Evolutionary conservation across 1,140 invertebrate species (phyloP).

Genomic region (Drosophila malerkotliana): DNA sequence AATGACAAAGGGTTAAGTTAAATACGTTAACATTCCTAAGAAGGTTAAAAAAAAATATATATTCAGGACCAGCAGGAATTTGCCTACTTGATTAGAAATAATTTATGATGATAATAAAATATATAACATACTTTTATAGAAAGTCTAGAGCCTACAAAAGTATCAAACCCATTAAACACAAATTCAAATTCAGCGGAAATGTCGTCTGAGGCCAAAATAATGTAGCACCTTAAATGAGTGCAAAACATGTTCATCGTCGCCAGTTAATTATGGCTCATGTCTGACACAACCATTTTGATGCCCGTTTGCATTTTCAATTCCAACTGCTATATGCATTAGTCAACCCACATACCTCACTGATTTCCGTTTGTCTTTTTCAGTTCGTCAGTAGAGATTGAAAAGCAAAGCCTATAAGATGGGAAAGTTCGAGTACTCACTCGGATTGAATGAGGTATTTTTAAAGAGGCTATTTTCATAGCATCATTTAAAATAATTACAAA

Average conservation of each 20-base stretch:
- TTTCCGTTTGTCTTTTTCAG: constrained; percentile 32
- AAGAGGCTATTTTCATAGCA: neutral
- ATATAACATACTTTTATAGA: no score
- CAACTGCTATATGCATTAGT: constrained; percentile 16
- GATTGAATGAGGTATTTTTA: constrained; percentile 85
- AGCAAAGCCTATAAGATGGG: constrained; percentile 68
- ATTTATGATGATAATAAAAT: no score
- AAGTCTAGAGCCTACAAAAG: constrained; percentile 7
- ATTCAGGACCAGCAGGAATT: no score
- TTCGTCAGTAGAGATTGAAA: constrained; percentile 28
- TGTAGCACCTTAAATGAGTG: constrained; percentile 30
- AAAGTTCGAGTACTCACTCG: constrained; percentile 87
- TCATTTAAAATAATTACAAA: neutral
- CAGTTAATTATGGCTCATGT: constrained; percentile 25
- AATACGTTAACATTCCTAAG: neutral
- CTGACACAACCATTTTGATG: constrained; percentile 33
- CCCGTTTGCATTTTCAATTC: constrained; percentile 28
- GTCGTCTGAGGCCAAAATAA: constrained; percentile 30
- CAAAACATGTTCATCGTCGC: constrained; percentile 19
- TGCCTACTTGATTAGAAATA: no score
- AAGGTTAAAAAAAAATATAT: neutral
- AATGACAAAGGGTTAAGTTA: neutral
- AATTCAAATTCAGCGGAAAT: constrained; percentile 33
- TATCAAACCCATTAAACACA: constrained; percentile 29
- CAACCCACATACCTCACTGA: constrained; percentile 3